Evolutionary conservation across 2,888 invertebrate species (phyloP).

Genomic region (Abrostola tripartita): DNA sequence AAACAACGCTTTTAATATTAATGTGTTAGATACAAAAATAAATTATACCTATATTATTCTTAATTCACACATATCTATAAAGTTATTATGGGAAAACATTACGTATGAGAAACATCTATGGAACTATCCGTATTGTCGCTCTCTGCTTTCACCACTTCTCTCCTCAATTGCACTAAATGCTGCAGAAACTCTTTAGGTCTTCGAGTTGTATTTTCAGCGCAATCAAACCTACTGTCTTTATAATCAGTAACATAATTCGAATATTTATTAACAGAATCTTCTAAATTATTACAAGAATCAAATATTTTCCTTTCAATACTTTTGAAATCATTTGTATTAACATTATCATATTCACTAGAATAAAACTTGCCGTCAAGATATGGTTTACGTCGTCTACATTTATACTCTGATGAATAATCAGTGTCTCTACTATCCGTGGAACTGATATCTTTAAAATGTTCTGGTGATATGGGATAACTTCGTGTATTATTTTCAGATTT

Average conservation of each 20-base stretch:
- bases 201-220: slow-evolving; percentile 42
- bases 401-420: slow-evolving; percentile 45
- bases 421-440: slow-evolving; percentile 57
- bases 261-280: slow-evolving; percentile 72
- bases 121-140: slow-evolving; percentile 74
- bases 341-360: slow-evolving; percentile 51
- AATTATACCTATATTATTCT: slow-evolving; percentile 1
- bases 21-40: slow-evolving; percentile 1
- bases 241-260: slow-evolving; percentile 68
- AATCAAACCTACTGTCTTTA: slow-evolving; percentile 44
- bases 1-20: not conserved
- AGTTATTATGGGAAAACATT: slow-evolving; percentile 10
- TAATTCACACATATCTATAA: not conserved
- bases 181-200: slow-evolving; percentile 88
- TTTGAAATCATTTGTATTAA: slow-evolving; percentile 58
- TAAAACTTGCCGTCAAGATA: slow-evolving; percentile 28
- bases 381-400: slow-evolving; percentile 24
- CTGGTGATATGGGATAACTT: slow-evolving; percentile 39
- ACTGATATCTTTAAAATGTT: slow-evolving; percentile 53
- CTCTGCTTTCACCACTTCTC: slow-evolving; percentile 86
- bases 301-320: slow-evolving; percentile 71
- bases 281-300: slow-evolving; percentile 74
- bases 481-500: slow-evolving; percentile 45
- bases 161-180: slow-evolving; percentile 87
- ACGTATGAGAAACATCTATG: slow-evolving; percentile 44